Percentiles rank a stretch among this genome's conserved stretches.
phyloP scores from a whole-genome alignment of 1,140 invertebrate species.

The Drosophila saltans region DNA sequence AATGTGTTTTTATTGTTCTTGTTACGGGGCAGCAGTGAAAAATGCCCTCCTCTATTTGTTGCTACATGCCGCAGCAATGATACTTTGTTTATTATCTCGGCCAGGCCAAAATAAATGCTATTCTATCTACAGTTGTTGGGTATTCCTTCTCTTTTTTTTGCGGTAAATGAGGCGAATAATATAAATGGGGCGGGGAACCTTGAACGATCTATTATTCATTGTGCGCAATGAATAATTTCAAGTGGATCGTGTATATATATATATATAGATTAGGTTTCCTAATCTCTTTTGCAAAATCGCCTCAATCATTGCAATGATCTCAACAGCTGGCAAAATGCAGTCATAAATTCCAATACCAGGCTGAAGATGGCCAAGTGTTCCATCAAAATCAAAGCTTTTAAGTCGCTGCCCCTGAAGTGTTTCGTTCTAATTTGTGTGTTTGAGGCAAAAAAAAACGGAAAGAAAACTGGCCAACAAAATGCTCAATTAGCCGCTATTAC shows the following conservation, averaged over 20 bases:
- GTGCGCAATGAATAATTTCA: constrained; percentile 39
- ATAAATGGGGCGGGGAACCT: constrained; percentile 50
- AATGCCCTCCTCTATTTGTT: constrained; percentile 64
- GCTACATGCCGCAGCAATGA: constrained; percentile 62
- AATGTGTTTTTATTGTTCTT: constrained; percentile 66
- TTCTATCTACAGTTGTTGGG: constrained; percentile 15
- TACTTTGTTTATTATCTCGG: constrained; percentile 79
- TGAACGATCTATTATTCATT: constrained; percentile 34
- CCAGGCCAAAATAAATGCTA: constrained; percentile 70
- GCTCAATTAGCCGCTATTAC: constrained; percentile 78
- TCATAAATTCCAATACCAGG: constrained; percentile 46
- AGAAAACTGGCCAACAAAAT: constrained; percentile 39
- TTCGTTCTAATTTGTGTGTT: constrained; percentile 72
- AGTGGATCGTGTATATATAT: constrained; percentile 39
- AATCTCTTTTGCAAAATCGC: constrained; percentile 53
- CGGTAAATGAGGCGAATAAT: constrained; percentile 46
- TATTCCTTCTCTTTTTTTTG: constrained; percentile 45
- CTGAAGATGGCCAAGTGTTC: constrained; percentile 58
- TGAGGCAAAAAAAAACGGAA: neutral
- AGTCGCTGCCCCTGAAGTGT: constrained; percentile 68
- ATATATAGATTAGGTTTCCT: constrained; percentile 33
- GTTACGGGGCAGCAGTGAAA: constrained; percentile 17
- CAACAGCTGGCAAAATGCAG: constrained; percentile 59
- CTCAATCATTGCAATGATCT: constrained; percentile 61
- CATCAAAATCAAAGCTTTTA: constrained; percentile 79